Evolutionary conservation across 2,797 vertebrate species (phyloP).

Genomic region (Anas bernieri): DNA sequence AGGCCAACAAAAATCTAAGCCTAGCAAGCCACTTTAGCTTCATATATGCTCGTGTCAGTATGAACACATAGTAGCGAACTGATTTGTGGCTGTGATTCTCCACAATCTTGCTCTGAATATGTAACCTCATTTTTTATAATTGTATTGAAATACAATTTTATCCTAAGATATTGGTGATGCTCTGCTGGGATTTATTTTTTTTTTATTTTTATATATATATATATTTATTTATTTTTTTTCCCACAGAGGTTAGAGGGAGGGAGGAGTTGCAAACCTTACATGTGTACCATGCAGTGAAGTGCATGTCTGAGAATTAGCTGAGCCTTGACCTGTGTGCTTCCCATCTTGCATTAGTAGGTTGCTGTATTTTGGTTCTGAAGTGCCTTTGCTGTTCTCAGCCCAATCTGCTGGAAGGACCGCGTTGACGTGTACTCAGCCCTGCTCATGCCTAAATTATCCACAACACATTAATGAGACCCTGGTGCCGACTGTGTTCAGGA

Average conservation of each 20-base stretch:
- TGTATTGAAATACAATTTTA: not conserved
- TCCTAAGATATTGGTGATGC: not conserved
- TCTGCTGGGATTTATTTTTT: not conserved
- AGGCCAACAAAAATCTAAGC: conserved; percentile 7
- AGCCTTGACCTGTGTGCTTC: not conserved
- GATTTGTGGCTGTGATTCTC: not conserved
- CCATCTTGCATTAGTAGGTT: not conserved
- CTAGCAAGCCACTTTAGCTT: conserved; percentile 25
- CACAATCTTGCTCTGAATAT: not conserved
- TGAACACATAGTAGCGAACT: not conserved
- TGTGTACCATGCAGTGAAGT: not conserved
- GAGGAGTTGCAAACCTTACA: not conserved
- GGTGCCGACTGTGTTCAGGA: not conserved
- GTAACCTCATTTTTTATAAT: not conserved
- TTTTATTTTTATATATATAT: not conserved
- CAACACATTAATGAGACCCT: not conserved
- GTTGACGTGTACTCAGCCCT: not conserved
- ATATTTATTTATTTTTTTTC: not conserved
- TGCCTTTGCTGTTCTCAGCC: not conserved
- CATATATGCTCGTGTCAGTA: not conserved
- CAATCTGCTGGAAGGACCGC: not conserved
- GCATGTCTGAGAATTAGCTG: not conserved
- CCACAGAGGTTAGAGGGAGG: not conserved
- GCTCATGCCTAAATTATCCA: not conserved
- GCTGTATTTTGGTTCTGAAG: not conserved